These are phyloP conservation scores for Falco novaeseelandiae DNA, from an alignment of 2,797 vertebrate species.

Conservation along the genomic window DNA sequence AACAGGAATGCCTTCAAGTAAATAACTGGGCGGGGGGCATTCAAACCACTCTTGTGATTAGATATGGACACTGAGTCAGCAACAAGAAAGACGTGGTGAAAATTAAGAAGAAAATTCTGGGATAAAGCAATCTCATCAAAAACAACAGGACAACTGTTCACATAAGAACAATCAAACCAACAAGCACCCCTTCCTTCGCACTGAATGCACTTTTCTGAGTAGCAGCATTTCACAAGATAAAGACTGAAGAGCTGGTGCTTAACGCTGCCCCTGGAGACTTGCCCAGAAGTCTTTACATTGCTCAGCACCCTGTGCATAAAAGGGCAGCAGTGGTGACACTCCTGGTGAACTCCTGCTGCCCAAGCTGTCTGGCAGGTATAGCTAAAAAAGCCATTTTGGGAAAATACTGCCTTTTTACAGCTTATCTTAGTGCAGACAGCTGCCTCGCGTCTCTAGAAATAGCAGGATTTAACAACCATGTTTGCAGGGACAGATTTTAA, in stretches of 20 bases:
- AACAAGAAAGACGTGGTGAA: neutral
- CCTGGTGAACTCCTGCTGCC: neutral
- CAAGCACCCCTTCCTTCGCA: neutral
- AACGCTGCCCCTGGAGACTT: neutral
- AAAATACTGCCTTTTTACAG: slow-evolving; percentile 48
- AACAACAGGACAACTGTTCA: neutral
- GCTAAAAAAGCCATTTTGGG: slow-evolving; percentile 12
- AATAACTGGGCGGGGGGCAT: neutral
- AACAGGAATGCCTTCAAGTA: neutral
- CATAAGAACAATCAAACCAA: neutral
- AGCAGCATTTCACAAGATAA: neutral
- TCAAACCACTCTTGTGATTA: neutral
- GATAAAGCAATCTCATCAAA: neutral
- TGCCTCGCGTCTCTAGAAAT: slow-evolving; percentile 51
- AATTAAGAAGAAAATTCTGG: neutral
- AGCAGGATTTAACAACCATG: slow-evolving; percentile 57
- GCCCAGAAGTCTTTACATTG: neutral
- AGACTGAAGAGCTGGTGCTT: neutral
- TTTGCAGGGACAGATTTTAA: slow-evolving; percentile 67
- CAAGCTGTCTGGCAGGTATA: slow-evolving; percentile 26
- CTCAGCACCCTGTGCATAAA: neutral
- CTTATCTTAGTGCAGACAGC: slow-evolving; percentile 50
- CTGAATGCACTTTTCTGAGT: neutral
- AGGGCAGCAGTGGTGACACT: neutral
- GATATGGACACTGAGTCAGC: neutral